These are phyloP conservation scores for Manacus vitellinus DNA, from an alignment of 2,113 vertebrate genomes.

Conservation along the genomic window DNA sequence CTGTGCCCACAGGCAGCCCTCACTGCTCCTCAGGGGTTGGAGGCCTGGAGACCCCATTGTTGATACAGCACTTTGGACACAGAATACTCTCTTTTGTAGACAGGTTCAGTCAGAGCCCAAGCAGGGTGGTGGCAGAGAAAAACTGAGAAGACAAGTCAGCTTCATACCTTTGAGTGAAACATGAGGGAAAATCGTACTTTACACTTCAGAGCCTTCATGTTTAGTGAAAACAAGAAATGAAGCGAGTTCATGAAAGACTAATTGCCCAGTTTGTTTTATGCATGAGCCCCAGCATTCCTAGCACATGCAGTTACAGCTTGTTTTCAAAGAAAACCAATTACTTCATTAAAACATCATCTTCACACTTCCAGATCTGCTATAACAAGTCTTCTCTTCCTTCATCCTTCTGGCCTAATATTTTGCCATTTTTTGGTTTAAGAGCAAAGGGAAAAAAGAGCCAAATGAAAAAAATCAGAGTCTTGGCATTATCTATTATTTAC, in stretches of 20 bases:
- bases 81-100: background rate
- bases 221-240: constrained; percentile 16
- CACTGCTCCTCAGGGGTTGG: background rate
- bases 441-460: background rate
- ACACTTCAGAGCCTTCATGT: constrained; percentile 25
- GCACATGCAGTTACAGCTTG: background rate
- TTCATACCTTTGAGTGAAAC: background rate
- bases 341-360: constrained; percentile 40
- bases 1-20: rapidly evolving
- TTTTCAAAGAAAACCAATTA: constrained; percentile 41
- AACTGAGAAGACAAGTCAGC: background rate
- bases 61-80: background rate
- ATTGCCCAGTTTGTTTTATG: constrained; percentile 32
- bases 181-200: background rate
- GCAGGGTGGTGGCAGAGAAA: background rate
- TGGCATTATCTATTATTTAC: background rate
- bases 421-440: background rate
- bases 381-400: background rate
- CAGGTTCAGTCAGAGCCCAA: background rate
- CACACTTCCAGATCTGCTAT: background rate
- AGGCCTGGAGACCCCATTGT: background rate
- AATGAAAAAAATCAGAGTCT: background rate
- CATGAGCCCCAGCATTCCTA: constrained; percentile 10
- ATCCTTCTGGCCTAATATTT: background rate
- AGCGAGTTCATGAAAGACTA: constrained; percentile 29